Percentiles rank a stretch among this genome's conserved stretches.
phyloP scores from a whole-genome alignment of 2,113 vertebrate species.

The Dicentrarchus labrax region DNA sequence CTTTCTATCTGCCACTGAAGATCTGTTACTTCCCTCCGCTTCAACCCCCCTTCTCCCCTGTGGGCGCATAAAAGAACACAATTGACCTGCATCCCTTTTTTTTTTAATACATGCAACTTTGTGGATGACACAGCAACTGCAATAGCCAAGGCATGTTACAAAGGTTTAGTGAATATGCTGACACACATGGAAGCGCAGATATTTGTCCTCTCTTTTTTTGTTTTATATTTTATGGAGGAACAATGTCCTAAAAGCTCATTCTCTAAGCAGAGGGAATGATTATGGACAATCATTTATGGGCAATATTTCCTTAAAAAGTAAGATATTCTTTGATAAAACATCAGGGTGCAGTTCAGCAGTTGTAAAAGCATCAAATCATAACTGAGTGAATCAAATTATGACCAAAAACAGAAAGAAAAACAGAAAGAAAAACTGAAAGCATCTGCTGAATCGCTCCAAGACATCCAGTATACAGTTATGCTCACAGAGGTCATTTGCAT shows the following conservation, averaged over 20 bases:
- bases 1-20: conserved; percentile 61
- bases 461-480: background rate
- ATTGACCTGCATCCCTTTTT: background rate
- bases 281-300: too few species aligned
- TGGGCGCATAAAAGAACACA: conserved; percentile 19
- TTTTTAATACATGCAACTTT: background rate
- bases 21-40: conserved; percentile 58
- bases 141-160: too few species aligned
- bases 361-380: background rate
- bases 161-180: too few species aligned
- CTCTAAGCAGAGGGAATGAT: too few species aligned
- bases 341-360: background rate
- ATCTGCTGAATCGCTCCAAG: background rate
- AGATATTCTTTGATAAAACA: conserved; percentile 3
- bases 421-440: too few species aligned
- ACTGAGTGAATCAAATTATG: background rate
- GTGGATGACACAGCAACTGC: too few species aligned
- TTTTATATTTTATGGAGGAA: too few species aligned
- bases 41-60: conserved; percentile 10
- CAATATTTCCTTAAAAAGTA: background rate
- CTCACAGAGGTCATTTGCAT: conserved; percentile 50
- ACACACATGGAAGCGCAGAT: background rate
- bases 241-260: too few species aligned
- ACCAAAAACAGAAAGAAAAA: background rate
- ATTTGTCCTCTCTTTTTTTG: too few species aligned